These are phyloP conservation scores for Steromphala cineraria DNA, from an alignment of 2,888 invertebrate species.

Conservation along the genomic window DNA sequence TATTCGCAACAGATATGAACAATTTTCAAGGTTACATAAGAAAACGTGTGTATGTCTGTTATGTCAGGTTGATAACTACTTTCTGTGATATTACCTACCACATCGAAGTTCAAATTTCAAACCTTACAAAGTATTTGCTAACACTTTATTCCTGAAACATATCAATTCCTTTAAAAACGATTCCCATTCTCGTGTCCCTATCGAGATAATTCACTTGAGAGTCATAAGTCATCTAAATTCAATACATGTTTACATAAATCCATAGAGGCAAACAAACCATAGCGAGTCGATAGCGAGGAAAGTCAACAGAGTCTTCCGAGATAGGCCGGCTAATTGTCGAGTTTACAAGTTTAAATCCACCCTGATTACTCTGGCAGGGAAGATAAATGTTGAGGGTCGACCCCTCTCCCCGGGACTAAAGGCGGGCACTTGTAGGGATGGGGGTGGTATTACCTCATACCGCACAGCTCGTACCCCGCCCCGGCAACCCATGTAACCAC, in stretches of 20 bases:
- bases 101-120: too few relatives aligned
- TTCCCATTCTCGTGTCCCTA: too few relatives aligned
- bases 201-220: neutral
- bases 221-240: constrained; percentile 2
- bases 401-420: neutral
- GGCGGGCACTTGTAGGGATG: neutral
- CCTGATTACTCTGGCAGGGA: neutral
- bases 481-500: neutral
- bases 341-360: constrained; percentile 3
- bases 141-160: too few relatives aligned
- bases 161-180: too few relatives aligned
- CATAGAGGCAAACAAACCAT: neutral
- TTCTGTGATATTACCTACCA: too few relatives aligned
- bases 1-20: too few relatives aligned
- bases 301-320: neutral
- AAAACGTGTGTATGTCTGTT: too few relatives aligned
- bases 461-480: neutral
- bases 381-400: neutral
- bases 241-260: constrained; percentile 2
- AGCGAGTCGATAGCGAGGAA: neutral
- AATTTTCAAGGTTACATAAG: too few relatives aligned
- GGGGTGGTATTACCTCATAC: neutral
- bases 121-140: too few relatives aligned
- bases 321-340: neutral
- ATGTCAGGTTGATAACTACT: too few relatives aligned